phyloP scores from a whole-genome alignment of 1,140 invertebrate species.

The Achatina immaculata region DNA sequence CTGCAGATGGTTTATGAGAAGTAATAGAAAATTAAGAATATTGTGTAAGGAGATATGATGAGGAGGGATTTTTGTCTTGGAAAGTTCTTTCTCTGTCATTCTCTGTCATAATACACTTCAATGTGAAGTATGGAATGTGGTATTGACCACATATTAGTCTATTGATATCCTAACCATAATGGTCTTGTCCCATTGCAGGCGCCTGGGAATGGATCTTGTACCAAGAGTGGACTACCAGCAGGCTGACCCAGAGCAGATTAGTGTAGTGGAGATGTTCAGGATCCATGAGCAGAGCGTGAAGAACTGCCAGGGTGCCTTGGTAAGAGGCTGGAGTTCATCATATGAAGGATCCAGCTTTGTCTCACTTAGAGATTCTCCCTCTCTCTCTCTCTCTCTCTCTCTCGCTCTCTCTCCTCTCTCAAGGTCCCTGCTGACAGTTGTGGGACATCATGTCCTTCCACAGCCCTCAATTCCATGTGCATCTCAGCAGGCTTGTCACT shows the following conservation, averaged over 20 bases:
- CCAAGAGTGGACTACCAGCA: constrained; percentile 85
- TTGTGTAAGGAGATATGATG: no score
- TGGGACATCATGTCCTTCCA: no score
- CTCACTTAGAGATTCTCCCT: neutral
- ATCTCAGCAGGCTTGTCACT: no score
- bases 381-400: neutral
- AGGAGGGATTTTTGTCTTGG: no score
- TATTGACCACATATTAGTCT: neutral
- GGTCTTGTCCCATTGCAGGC: constrained; percentile 77
- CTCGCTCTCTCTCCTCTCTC: no score
- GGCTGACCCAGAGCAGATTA: constrained; percentile 88
- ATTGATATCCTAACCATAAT: neutral
- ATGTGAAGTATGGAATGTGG: neutral
- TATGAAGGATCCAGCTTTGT: neutral
- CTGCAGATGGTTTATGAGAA: no score
- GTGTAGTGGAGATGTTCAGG: constrained; percentile 88
- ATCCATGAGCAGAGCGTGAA: constrained; percentile 73
- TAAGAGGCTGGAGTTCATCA: no score
- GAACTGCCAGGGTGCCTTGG: constrained; percentile 53
- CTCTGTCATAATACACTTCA: no score
- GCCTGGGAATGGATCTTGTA: constrained; percentile 91
- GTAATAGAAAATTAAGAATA: no score
- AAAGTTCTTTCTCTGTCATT: no score
- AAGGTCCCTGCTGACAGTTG: no score
- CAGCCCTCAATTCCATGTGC: no score